phyloP scores from a whole-genome alignment of 2,113 vertebrate species.

The Corvus hawaiiensis region DNA sequence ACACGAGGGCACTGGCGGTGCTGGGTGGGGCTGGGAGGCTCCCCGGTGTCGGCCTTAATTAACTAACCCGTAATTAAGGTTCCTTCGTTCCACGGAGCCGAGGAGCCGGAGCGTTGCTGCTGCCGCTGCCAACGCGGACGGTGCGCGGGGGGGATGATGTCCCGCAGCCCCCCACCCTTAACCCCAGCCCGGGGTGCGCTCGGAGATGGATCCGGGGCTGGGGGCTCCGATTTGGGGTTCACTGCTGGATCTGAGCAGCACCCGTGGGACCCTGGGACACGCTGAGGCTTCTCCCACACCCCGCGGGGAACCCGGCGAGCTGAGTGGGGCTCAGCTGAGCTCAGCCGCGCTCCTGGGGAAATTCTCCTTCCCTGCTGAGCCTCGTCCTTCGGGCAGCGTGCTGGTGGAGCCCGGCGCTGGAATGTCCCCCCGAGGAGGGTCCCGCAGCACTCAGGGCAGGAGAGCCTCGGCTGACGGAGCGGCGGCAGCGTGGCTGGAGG shows the following conservation, averaged over 20 bases:
- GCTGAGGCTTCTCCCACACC: neutral
- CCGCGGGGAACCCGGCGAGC: no score
- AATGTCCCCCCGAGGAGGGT: fast-evolving
- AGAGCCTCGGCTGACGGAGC: no score
- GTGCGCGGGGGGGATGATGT: neutral
- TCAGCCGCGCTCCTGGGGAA: no score
- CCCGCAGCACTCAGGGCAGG: neutral
- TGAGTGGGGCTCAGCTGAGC: no score
- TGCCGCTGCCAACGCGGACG: neutral
- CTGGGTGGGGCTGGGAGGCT: neutral
- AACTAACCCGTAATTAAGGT: no score
- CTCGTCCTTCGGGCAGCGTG: no score
- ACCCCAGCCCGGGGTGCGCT: no score
- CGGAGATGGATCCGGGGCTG: no score
- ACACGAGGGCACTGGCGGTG: neutral
- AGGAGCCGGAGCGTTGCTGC: neutral
- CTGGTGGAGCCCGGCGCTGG: neutral
- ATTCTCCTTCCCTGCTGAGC: neutral
- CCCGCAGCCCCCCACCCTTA: neutral
- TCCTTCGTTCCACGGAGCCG: neutral
- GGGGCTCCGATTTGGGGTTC: no score
- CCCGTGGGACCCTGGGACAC: neutral
- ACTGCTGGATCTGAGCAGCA: neutral
- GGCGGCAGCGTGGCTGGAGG: no score
- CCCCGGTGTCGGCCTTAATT: neutral